These are phyloP conservation scores for Deilephila elpenor DNA, from an alignment of 2,888 invertebrate genomes.

Conservation along the genomic window DNA sequence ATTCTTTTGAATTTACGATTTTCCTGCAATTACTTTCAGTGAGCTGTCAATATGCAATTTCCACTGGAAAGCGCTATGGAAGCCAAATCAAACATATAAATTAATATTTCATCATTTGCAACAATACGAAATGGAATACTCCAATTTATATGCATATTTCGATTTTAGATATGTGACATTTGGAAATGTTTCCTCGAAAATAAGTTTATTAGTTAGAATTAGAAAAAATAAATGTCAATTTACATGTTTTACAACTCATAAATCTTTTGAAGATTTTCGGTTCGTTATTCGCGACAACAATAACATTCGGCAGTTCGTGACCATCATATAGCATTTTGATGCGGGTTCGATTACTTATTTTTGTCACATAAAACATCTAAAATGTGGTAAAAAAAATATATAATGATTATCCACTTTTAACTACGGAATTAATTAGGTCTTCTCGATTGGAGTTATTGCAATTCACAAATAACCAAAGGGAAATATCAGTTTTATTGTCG, in stretches of 20 bases:
- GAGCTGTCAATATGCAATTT: too few relatives aligned
- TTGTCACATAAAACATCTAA: not conserved
- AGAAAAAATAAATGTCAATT: conserved; percentile 45
- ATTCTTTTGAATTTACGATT: too few relatives aligned
- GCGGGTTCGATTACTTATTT: not conserved
- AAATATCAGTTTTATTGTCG: not conserved
- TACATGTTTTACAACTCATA: conserved; percentile 45
- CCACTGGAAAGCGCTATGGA: too few relatives aligned
- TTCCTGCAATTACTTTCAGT: too few relatives aligned
- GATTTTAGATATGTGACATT: not conserved
- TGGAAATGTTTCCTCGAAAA: conserved; percentile 16
- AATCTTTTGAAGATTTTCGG: conserved; percentile 33
- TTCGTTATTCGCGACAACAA: not conserved
- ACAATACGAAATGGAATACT: not conserved
- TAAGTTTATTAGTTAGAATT: conserved; percentile 41
- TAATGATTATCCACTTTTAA: too few relatives aligned
- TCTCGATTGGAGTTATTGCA: too few relatives aligned
- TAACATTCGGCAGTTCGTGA: not conserved
- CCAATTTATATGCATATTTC: not conserved
- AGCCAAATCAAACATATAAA: too few relatives aligned
- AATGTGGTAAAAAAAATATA: too few relatives aligned
- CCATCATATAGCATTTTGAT: not conserved
- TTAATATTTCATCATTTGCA: too few relatives aligned
- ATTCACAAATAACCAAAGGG: not conserved
- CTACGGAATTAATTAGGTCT: too few relatives aligned